A percentile compares a stretch with the other conserved stretches of the same genome.
Evolutionary conservation across 2,113 vertebrate species (phyloP).

Genomic region (Labeo rohita): DNA sequence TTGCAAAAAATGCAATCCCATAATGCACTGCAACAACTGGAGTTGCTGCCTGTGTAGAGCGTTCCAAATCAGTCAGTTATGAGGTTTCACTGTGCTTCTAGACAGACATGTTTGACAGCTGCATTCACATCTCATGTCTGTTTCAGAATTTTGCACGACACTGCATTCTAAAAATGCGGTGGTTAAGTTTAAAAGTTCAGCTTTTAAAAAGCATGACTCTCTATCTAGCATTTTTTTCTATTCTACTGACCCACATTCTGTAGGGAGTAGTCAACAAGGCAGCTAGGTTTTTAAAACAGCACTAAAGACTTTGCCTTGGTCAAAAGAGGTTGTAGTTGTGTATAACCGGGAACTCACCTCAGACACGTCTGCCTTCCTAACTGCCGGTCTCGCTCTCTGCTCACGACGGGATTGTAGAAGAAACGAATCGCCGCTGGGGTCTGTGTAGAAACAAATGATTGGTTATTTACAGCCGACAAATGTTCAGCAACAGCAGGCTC

Average conservation of each 20-base stretch:
- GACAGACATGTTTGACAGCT: neutral
- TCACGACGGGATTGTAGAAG: neutral
- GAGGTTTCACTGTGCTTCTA: neutral
- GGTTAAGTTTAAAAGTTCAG: neutral
- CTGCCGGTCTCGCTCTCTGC: neutral
- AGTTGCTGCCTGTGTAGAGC: neutral
- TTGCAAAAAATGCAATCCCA: too few species aligned
- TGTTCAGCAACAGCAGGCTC: neutral
- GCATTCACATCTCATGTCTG: neutral
- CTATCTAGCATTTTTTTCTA: neutral
- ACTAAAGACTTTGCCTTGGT: neutral
- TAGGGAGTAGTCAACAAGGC: neutral
- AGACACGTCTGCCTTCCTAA: neutral
- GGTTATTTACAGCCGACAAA: slow-evolving; percentile 1
- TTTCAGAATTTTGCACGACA: neutral
- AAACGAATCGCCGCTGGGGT: neutral
- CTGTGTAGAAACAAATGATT: slow-evolving; percentile 26
- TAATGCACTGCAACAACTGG: neutral
- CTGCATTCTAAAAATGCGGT: neutral
- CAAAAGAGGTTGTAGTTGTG: neutral
- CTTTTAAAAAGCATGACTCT: neutral
- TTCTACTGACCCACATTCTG: neutral
- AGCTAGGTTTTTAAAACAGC: neutral
- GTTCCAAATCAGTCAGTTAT: neutral
- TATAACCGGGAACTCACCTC: neutral